phyloP scores from a whole-genome alignment of 2,888 invertebrate genomes.

The Drosophila greeni region DNA sequence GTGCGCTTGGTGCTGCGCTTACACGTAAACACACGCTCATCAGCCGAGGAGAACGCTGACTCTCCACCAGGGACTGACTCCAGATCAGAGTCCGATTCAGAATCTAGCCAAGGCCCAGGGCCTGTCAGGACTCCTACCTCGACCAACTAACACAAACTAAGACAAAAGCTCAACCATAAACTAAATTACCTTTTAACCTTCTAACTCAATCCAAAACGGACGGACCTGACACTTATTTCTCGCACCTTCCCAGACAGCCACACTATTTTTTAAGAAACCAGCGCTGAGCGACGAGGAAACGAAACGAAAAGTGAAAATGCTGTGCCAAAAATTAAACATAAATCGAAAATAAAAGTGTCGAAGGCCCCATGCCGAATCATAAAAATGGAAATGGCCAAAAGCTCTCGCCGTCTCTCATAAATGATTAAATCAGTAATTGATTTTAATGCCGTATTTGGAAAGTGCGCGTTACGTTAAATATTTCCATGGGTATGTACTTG shows the following conservation, averaged over 20 bases:
- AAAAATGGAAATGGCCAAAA: constrained; percentile 25
- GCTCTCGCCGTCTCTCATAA: constrained; percentile 16
- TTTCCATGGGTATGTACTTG: constrained; percentile 75
- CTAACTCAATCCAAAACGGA: background rate
- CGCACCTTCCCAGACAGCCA: constrained; percentile 23
- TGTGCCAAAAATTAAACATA: constrained; percentile 47
- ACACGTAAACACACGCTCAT: constrained; percentile 69
- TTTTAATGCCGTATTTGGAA: constrained; percentile 25
- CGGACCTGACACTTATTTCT: constrained; percentile 1
- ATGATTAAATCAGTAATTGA: constrained; percentile 34
- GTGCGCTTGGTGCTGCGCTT: constrained; percentile 80
- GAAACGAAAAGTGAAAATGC: constrained; percentile 58
- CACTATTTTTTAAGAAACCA: constrained; percentile 42
- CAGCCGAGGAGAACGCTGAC: constrained; percentile 40
- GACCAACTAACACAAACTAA: constrained; percentile 16
- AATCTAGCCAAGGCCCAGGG: constrained; percentile 5
- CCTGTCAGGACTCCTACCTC: constrained; percentile 14
- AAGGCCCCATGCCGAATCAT: constrained; percentile 21
- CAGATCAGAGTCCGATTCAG: constrained; percentile 2
- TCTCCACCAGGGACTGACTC: constrained; percentile 9
- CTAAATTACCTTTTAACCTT: constrained; percentile 3
- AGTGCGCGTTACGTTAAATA: constrained; percentile 36
- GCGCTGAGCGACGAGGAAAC: constrained; percentile 10
- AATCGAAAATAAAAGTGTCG: constrained; percentile 47
- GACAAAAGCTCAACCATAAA: constrained; percentile 18